Evolutionary conservation across 2,113 vertebrate genomes (phyloP).

Genomic region (Aegypius monachus): DNA sequence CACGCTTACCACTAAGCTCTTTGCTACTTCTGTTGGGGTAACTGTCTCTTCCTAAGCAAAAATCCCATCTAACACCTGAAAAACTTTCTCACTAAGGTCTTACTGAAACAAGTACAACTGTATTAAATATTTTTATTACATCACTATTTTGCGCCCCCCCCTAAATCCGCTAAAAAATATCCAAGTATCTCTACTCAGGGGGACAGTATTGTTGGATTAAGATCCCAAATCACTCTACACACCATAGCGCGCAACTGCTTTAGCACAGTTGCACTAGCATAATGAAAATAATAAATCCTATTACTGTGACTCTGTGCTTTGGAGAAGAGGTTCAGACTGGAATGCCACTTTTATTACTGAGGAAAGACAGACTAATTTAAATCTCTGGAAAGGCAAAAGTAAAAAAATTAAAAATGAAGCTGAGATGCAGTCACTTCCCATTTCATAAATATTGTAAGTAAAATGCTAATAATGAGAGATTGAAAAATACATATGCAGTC

Average conservation of each 20-base stretch:
- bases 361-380: neutral
- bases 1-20: neutral
- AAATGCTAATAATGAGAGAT: neutral
- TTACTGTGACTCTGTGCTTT: neutral
- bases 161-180: neutral
- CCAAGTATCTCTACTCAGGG: neutral
- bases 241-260: neutral
- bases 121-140: neutral
- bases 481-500: neutral
- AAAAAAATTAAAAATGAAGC: neutral
- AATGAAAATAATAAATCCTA: slow-evolving; percentile 7
- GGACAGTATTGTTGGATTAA: neutral
- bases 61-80: neutral
- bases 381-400: neutral
- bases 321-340: neutral
- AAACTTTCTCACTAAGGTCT: neutral
- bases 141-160: neutral
- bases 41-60: neutral
- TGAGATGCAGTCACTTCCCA: neutral
- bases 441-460: neutral
- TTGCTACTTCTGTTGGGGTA: neutral
- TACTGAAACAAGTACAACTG: neutral
- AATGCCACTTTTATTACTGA: neutral
- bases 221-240: neutral
- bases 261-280: neutral